These are phyloP conservation scores for Oligia strigilis DNA, from an alignment of 2,888 invertebrate species.

Conservation along the genomic window DNA sequence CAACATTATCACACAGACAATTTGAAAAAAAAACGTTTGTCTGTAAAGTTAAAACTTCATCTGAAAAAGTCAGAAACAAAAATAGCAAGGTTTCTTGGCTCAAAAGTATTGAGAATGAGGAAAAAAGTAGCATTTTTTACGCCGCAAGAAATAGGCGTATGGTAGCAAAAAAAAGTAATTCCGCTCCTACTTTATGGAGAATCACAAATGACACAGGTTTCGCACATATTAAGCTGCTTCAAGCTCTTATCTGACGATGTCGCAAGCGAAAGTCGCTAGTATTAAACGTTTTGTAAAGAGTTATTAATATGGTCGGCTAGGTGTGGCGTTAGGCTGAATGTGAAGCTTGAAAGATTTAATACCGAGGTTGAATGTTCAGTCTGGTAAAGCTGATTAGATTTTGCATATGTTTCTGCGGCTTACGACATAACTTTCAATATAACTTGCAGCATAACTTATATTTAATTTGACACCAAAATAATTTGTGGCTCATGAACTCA, in stretches of 20 bases:
- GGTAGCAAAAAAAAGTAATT: conserved; percentile 20
- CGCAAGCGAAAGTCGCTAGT: conserved; percentile 73
- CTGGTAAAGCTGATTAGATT: conserved; percentile 49
- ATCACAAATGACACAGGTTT: conserved; percentile 26
- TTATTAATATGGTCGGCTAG: conserved; percentile 76
- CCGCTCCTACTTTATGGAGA: conserved; percentile 29
- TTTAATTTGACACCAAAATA: conserved; percentile 15
- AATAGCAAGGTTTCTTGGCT: background rate
- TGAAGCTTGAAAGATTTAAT: conserved; percentile 63
- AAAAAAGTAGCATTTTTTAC: conserved; percentile 24
- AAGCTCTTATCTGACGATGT: conserved; percentile 61
- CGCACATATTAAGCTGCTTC: conserved; percentile 48
- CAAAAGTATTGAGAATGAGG: background rate
- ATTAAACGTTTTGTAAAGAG: conserved; percentile 76
- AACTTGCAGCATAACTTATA: background rate
- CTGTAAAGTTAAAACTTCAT: background rate
- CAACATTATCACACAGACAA: background rate
- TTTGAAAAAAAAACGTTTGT: background rate
- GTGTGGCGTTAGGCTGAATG: conserved; percentile 66
- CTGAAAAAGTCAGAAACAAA: background rate
- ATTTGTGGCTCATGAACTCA: background rate
- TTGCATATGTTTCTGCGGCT: conserved; percentile 41
- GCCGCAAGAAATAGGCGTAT: background rate
- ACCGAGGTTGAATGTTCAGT: conserved; percentile 39
- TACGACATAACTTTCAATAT: conserved; percentile 9